Evolutionary conservation across 1,140 invertebrate species (phyloP), one percentile per base, ranked within the genome.

Genomic region (Galleria mellonella): DNA sequence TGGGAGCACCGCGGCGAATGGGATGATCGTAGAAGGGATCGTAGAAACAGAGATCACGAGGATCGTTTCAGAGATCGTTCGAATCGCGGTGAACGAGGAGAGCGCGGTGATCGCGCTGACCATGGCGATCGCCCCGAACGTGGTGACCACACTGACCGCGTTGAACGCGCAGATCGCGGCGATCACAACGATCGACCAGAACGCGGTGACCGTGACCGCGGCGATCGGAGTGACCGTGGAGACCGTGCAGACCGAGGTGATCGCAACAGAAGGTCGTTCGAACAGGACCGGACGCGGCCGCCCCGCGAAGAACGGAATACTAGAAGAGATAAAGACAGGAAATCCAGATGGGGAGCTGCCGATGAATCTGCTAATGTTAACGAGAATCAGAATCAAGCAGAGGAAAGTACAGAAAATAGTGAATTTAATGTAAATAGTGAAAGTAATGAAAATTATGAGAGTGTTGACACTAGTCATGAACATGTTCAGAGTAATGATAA

Each of bases 311-410:
- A 73, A 17, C 60, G 61, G 7, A 67, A 46, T 9, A 39, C 64
- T 0, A 62, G 71, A 14, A 55, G 78, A 36, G 76, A 83, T 27
- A 83, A 71, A 51, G 79, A 83, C 51, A 70, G 79, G 31, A 85
- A 83, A 39, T 83, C 78, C 0, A 63, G 82, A 30, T 85, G 82
- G 82, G 82, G 78, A 1, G 82, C 78, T 0, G 67, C 73, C 0
- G 79, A 82, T 2, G 77, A 81, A n/a, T 32, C 47, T 4, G 38
- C 36, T 0, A 32, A 45, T 11, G 45, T 47, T 28, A 38, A n/a
- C 9, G 56, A 61, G 11, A 17, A 9, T n/a, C 5, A 23, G 40
- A 32, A 14, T 41, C 40, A 28, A 11, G 27, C 36, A 15, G 37
- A 40, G 28, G 12, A 12, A 8, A 13, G 30, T 23, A 12, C 17